Evolutionary conservation across 2,113 vertebrate genomes (phyloP), one percentile per base, ranked within the genome.

Genomic region (Tachysurus fulvidraco): DNA sequence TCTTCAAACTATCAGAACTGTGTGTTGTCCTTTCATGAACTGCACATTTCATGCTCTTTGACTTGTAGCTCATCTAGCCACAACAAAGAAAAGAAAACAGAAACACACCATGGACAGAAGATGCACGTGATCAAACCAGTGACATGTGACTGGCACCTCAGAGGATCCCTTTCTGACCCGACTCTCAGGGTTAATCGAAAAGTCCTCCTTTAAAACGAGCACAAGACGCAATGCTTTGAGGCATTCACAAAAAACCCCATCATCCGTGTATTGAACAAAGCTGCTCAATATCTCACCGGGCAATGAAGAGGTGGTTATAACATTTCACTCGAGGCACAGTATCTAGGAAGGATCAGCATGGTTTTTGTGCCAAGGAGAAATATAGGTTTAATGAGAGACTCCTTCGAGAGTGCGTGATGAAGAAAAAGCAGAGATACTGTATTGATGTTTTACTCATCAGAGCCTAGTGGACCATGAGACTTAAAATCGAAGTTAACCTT

Each of bases 151-250:
- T 28, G 60, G 69, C 86, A 73, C 86, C 86, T 65, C 4, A 5
- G 79, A 77, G 85, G 77, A 86, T 74, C 23, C 80, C 79, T 89
- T 88, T 86, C 87, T 88, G 67, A 82, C 59, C 77, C 65, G 77
- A 77, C 71, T 85, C 78, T 25, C 69, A 9, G 83, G 89, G 84
- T 90, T 90, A 90, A 90, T 90, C 85, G 89, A 90, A 90, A 90
- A 84, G 81, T 81, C 57, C 80, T 79, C 36, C 59, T 41, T 71
- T 83, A 88, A 88, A 88, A 78, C 44, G 52, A 85, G 65, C 85
- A 65, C 25, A 76, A 36, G 86, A 83, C 55, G 50, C 81, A 54
- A 67, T 83, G 85, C 81, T 83, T 74, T 73, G 71, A 79, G 80
- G 83, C 77, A 55, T 69, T 13, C 54, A 8, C 41, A 82, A 60